Conservation (phyloP, 2,113 vertebrate genomes). For the Tautogolabrus adspersus region DNA sequence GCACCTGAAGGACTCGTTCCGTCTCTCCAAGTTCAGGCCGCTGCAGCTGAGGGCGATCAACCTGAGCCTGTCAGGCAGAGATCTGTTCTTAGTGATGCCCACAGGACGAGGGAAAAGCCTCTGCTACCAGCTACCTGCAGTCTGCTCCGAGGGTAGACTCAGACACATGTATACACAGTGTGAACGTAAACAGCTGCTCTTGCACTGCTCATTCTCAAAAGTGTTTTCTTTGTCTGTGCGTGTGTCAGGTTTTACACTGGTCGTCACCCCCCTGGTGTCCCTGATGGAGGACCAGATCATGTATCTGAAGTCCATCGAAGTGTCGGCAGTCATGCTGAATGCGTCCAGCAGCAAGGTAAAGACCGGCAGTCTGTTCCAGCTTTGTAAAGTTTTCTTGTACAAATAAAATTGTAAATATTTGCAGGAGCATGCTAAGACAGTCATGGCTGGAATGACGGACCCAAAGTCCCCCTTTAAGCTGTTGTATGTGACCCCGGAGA, state of each 20-base stretch:
- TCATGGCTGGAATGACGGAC: slow-evolving; percentile 88
- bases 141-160: slow-evolving; percentile 87
- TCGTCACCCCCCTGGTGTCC: slow-evolving; percentile 94
- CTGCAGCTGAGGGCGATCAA: slow-evolving; percentile 94
- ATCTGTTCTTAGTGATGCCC: slow-evolving; percentile 97
- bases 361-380: too few relatives aligned
- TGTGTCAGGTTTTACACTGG: slow-evolving; percentile 91
- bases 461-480: slow-evolving; percentile 87
- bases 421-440: slow-evolving; percentile 92
- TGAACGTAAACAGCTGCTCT: neutral
- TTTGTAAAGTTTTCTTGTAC: neutral
- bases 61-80: slow-evolving; percentile 89
- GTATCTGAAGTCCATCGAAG: slow-evolving; percentile 88
- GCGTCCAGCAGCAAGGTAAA: slow-evolving; percentile 92
- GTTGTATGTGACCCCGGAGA: slow-evolving; percentile 97
- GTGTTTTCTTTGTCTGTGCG: neutral
- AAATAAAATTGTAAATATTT: neutral
- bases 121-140: slow-evolving; percentile 95
- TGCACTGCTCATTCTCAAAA: neutral
- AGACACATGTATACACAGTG: neutral
- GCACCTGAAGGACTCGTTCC: slow-evolving; percentile 85
- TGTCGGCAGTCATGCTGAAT: slow-evolving; percentile 90
- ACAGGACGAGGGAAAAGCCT: slow-evolving; percentile 97
- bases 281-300: slow-evolving; percentile 98
- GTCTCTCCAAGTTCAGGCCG: slow-evolving; percentile 87